Conservation (phyloP, 2,113 vertebrate genomes). For the Myanophis thanlyinensis region DNA sequence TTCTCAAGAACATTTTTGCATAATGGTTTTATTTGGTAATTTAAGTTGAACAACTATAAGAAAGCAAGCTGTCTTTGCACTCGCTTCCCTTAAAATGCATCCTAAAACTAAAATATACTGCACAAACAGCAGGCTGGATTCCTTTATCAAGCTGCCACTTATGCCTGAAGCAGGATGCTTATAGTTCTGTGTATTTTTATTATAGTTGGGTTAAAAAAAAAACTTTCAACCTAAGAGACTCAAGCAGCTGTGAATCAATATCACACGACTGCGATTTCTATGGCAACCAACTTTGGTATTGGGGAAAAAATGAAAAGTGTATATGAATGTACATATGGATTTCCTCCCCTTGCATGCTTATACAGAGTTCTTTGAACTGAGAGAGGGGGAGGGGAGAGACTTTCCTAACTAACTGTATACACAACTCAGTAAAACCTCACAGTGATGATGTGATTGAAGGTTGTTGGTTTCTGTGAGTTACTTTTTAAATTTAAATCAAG, state of each 20-base stretch:
- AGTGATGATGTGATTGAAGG: not conserved
- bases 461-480: not conserved
- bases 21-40: conserved; percentile 44
- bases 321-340: conserved; percentile 2
- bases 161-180: conserved; percentile 53
- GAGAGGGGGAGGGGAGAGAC: not conserved
- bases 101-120: conserved; percentile 59
- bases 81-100: conserved; percentile 48
- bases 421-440: not conserved
- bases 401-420: conserved; percentile 1
- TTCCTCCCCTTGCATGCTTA: conserved; percentile 11
- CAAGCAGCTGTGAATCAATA: conserved; percentile 61
- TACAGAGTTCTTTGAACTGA: conserved; percentile 12
- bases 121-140: conserved; percentile 53
- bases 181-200: conserved; percentile 60
- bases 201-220: conserved; percentile 38
- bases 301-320: not conserved
- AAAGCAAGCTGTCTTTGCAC: conserved; percentile 56
- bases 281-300: conserved; percentile 48
- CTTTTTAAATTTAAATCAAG: conserved; percentile 5
- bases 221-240: conserved; percentile 42
- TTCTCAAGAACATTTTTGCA: conserved; percentile 37
- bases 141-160: conserved; percentile 49
- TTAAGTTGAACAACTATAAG: conserved; percentile 54
- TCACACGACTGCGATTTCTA: conserved; percentile 52